Base-by-base conservation (phyloP, 1,140 invertebrate species). In the Drosophila erecta region DNA sequence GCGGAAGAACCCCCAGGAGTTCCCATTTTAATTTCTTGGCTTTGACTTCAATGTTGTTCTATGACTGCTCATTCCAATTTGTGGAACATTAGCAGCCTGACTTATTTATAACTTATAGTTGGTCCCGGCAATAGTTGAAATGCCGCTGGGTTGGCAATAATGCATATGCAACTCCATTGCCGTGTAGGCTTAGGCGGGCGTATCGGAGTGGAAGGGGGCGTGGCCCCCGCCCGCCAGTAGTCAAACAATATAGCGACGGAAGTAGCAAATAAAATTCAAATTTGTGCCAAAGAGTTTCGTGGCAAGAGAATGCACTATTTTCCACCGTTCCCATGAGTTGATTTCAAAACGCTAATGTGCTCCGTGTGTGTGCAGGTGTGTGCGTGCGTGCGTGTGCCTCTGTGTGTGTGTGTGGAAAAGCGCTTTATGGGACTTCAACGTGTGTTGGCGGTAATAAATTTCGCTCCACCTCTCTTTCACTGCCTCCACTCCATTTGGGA, bases 221-320 rank as follows among this genome's bases (percentile, higher is more conserved):
- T 20, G 27, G 24, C 22, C 1, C 30, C 47, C 65, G 74, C 40
- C 51, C 62, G 59, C 43, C 40, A 64, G 40, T 49, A 72, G 61
- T 73, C 71, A 83, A 89, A 87, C 84, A 89, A 79, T 87, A 89
- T 54, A 73, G 71, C 55, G 60, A 84, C 84, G 84, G 84, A 87
- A 83, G 84, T 87, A 77, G 84, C 84, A 87, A 87, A 87, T 87
- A 87, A 87, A 87, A 87, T 87, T 87, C 84, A 87, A 87, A 87
- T 87, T 87, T 87, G 84, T 74, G 79, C 79, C 79, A 89, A 89
- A 87, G 84, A 89, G 84, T 87, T 87, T 79, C 79, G 71, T 44
- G 56, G 76, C 44, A 41, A 61, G 60, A 76, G 77, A 66, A 77
- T 61, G 44, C 62, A 15, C 8, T 46, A 38, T 49, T 47, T 62